Conservation (phyloP, 2,113 vertebrate species). For the Cyanoramphus novaezelandiae region DNA sequence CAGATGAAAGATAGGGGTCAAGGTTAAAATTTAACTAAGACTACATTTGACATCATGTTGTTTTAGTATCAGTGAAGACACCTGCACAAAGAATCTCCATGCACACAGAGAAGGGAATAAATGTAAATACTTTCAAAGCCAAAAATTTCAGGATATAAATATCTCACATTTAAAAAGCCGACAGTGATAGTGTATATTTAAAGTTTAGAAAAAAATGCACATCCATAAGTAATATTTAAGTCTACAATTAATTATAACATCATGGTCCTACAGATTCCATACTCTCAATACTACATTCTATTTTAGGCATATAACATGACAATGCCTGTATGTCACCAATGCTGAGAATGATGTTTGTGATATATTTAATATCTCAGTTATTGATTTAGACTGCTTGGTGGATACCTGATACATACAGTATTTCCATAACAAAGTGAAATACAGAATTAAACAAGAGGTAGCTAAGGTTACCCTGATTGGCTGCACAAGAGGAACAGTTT, state of each 20-base stretch:
- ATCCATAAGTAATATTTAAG: slow-evolving; percentile 35
- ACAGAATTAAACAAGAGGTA: slow-evolving; percentile 52
- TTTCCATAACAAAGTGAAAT: slow-evolving; percentile 43
- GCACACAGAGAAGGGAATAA: not conserved
- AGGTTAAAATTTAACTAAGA: slow-evolving; percentile 21
- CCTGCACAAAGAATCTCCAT: not conserved
- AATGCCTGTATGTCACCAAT: slow-evolving; percentile 61
- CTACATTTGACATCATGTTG: slow-evolving; percentile 20
- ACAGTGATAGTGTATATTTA: slow-evolving; percentile 16
- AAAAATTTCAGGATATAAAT: slow-evolving; percentile 37
- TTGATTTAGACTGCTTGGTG: slow-evolving; percentile 53
- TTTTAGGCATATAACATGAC: slow-evolving; percentile 55
- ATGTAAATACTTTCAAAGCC: slow-evolving; percentile 53
- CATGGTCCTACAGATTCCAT: slow-evolving; percentile 57
- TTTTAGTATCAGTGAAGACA: slow-evolving; percentile 27
- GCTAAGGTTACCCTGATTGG: slow-evolving; percentile 11
- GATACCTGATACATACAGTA: slow-evolving; percentile 52
- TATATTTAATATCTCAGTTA: slow-evolving; percentile 67
- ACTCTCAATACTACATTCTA: slow-evolving; percentile 49
- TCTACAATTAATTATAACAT: slow-evolving; percentile 63
- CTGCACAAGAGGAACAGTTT: not conserved
- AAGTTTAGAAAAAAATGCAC: slow-evolving; percentile 55
- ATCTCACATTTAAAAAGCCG: slow-evolving; percentile 30
- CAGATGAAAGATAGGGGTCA: not conserved
- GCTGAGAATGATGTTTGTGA: slow-evolving; percentile 54